phyloP scores from a whole-genome alignment of 2,888 invertebrate genomes.

The Drepana falcataria region DNA sequence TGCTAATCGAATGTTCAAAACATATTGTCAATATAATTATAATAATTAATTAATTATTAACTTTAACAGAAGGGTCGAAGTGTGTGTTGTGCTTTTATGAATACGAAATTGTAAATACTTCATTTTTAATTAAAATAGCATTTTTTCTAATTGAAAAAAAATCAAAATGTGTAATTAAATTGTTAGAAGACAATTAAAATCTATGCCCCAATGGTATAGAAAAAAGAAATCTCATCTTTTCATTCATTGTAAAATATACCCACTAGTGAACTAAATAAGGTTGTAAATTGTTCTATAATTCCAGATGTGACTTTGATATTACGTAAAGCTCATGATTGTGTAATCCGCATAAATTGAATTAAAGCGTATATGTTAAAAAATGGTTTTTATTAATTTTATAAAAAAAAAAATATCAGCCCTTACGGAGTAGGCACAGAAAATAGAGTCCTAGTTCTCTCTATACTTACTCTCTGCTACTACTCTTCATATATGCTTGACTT shows the following conservation, averaged over 20 bases:
- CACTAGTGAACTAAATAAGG: constrained; percentile 55
- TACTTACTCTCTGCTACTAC: no score
- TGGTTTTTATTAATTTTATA: constrained; percentile 17
- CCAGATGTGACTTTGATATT: constrained; percentile 70
- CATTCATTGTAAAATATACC: constrained; percentile 61
- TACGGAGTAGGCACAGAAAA: no score
- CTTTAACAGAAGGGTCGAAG: constrained; percentile 54
- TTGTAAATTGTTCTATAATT: constrained; percentile 72
- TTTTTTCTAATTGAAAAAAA: neutral
- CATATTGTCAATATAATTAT: constrained; percentile 64
- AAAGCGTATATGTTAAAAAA: constrained; percentile 67
- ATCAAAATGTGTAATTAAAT: neutral
- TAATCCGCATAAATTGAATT: constrained; percentile 70
- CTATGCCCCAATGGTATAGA: constrained; percentile 4
- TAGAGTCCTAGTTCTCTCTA: no score
- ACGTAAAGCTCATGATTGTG: constrained; percentile 66
- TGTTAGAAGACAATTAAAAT: neutral
- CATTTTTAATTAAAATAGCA: constrained; percentile 2
- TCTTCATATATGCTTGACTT: no score
- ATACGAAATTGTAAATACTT: no score
- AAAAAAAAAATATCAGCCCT: no score
- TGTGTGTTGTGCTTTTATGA: constrained; percentile 25
- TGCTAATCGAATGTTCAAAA: constrained; percentile 67
- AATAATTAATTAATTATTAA: constrained; percentile 34
- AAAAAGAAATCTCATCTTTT: constrained; percentile 24